Conservation (phyloP, 2,888 invertebrate genomes). For the Meteorus cinctellus region DNA sequence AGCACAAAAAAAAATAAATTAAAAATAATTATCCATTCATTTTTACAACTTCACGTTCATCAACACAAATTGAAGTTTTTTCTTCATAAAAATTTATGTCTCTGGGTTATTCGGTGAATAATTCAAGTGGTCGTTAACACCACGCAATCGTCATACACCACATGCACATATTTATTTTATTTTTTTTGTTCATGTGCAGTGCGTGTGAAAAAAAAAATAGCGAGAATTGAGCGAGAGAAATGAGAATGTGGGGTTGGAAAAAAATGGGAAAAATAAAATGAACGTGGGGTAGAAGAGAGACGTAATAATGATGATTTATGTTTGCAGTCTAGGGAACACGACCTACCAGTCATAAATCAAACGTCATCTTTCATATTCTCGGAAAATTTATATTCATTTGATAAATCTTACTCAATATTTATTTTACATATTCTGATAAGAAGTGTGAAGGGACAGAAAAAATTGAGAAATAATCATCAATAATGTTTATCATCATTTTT, state of each 20-base stretch:
- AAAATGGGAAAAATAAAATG: slow-evolving; percentile 25
- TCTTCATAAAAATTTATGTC: slow-evolving; percentile 22
- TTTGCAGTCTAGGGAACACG: slow-evolving; percentile 17
- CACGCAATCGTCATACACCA: slow-evolving; percentile 44
- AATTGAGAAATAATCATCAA: not conserved
- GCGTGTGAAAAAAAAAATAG: slow-evolving; percentile 8
- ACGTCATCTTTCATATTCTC: slow-evolving; percentile 4
- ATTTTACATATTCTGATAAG: slow-evolving; percentile 35
- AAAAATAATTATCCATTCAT: too few species aligned
- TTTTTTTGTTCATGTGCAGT: slow-evolving; percentile 28
- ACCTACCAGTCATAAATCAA: slow-evolving; percentile 21
- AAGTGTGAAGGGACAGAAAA: not conserved
- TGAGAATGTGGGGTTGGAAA: slow-evolving; percentile 21
- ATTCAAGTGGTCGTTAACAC: slow-evolving; percentile 46
- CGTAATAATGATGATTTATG: slow-evolving; percentile 35
- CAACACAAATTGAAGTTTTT: slow-evolving; percentile 20
- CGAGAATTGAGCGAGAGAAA: not conserved
- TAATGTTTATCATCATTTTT: not conserved
- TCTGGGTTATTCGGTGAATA: slow-evolving; percentile 27
- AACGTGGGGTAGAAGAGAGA: slow-evolving; percentile 6
- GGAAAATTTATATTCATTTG: slow-evolving; percentile 29
- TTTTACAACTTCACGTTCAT: not conserved
- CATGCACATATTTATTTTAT: not conserved
- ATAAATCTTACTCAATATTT: slow-evolving; percentile 13
- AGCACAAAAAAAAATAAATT: too few species aligned